phyloP scores from a whole-genome alignment of 2,797 vertebrate species.

The Euphonia xanthogaster region DNA sequence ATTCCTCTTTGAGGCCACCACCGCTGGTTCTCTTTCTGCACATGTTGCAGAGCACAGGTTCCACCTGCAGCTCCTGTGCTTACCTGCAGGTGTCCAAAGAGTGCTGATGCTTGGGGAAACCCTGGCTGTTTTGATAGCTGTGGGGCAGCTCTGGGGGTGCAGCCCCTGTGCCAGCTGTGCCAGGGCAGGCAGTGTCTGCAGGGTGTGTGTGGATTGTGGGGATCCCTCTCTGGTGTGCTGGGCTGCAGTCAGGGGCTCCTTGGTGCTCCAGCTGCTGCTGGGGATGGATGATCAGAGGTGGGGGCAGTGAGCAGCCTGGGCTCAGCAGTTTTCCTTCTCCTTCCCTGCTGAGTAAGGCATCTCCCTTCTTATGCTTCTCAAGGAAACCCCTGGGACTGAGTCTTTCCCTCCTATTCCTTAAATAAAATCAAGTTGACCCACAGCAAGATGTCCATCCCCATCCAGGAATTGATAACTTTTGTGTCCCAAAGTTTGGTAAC shows the following conservation, averaged over 20 bases:
- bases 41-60: rapidly evolving
- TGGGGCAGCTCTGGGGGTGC: not conserved
- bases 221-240: not conserved
- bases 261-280: not conserved
- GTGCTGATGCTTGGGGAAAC: not conserved
- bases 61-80: not conserved
- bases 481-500: not conserved
- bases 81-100: not conserved
- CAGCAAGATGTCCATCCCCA: not conserved
- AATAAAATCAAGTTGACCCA: not conserved
- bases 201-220: not conserved
- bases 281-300: not conserved
- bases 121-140: not conserved
- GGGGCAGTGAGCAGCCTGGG: not conserved
- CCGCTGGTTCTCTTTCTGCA: rapidly evolving
- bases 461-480: not conserved
- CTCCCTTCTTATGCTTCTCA: not conserved
- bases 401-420: not conserved
- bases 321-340: conserved; percentile 6
- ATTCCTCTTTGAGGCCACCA: rapidly evolving
- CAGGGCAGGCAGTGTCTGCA: not conserved
- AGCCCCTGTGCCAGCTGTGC: not conserved
- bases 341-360: not conserved
- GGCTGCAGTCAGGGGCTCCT: not conserved
- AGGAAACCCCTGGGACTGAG: not conserved